Base-by-base conservation (phyloP, 2,888 invertebrate genomes). In the Fabriciana adippe region DNA sequence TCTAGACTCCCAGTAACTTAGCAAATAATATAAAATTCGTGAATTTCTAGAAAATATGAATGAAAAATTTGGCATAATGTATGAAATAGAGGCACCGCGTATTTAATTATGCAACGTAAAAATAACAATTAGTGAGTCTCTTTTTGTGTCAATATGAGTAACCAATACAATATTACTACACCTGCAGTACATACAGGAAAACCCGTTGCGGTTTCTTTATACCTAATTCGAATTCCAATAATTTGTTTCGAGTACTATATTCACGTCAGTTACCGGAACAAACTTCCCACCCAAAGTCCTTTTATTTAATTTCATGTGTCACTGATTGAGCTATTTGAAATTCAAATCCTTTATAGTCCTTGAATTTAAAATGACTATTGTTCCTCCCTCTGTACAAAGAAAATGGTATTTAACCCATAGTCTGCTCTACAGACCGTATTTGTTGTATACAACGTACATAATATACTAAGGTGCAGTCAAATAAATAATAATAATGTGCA, bases 281-380 rank as follows among this genome's bases (percentile, higher is more conserved):
- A 75, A 76, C 72, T 72, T 56, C 50, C 66, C 71, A 64, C 74
- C 74, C 73, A 72, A 76, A 76, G 74, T 81, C 79, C 86, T 84
- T 83, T 65, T 67, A 81, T 82, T 81, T 82, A 85, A 84, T 86
- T 86, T 85, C 81, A 77, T 86, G 83, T 86, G 85, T 87, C 88
- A 85, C 80, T 78, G 78, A 68, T 76, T 73, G 72, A 6, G n/a
- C 4, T 11, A 88, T 89, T 89, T 88, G 86, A 85, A 88, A 79
- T 89, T 85, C 84, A 87, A 89, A 89, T 88, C 54, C 60, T 79
- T 78, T 77, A 82, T 82, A 81, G 83, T 82, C 72, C 76, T 77
- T 75, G 80, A 80, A 78, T 79, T 75, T 67, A 66, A 74, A 78
- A 80, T 81, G 78, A 78, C 60, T 66, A 59, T 66, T 66, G 53